Base-by-base conservation (phyloP, 2,113 vertebrate species). In the Todiramphus chloris region DNA sequence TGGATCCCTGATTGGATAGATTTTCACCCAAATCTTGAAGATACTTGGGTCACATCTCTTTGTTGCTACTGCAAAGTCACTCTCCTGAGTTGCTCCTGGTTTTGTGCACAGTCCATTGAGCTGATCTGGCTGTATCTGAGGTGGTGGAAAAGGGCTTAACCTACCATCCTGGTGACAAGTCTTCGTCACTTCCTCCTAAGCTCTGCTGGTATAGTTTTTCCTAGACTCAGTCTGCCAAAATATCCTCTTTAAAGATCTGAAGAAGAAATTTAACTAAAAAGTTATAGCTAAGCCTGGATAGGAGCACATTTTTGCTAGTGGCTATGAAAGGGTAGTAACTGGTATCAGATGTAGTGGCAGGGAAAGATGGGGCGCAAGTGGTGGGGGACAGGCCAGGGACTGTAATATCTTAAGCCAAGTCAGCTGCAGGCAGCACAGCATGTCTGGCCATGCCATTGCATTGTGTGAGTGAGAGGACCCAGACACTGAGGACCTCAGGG, bases 281-380 rank as follows among this genome's bases (percentile, higher is more conserved):
- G 4, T 48, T 51, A 56, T 4, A 33, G 17, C 24, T 28, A 33
- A 68, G 27, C 20, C 44, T 76, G 66, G 39, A 27, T 35, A 27
- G 0, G 0, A 60, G 12, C 28, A 16, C 10, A 8, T 1, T 39
- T 89, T 76, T 79, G 15, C 68, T 23, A 25, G 39, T 31, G 16
- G 7, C 9, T 56, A 5, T 23, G 37, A 30, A 78, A 56, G 21
- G 12, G 37, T 25, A 11, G 20, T 24, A 46, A 46, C 30, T 55
- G 43, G 30, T 58, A 79, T 76, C 62, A 79, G 51, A 27, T 24
- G 3, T 7, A 33, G 53, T 12, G 15, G 25, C 35, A 87, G 25
- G 16, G 27, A 51, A 44, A 76, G 58, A 41, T 25, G 35, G 33
- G 19, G 19, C 6, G 7, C 17, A n/a, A 63, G 37, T 0, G 8